These are phyloP conservation scores for Ophioderma brevispina DNA, from an alignment of 35 echinoderm and acorn worm genomes.

Conservation along the genomic window DNA sequence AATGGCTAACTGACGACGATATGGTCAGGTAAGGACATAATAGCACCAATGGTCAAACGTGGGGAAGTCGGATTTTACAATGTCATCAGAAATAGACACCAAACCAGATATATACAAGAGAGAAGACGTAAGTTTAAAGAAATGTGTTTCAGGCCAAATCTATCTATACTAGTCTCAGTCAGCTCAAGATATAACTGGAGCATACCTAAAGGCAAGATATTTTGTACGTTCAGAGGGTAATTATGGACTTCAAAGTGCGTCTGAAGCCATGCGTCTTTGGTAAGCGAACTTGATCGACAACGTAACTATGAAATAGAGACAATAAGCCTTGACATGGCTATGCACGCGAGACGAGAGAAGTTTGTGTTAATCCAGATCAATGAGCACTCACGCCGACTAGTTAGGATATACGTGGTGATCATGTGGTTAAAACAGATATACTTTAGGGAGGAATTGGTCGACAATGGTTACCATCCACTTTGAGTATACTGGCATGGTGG, in stretches of 20 bases:
- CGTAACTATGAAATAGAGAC: conserved; percentile 81
- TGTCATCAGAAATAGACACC: conserved; percentile 79
- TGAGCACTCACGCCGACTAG: conserved; percentile 77
- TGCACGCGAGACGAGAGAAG: conserved; percentile 70
- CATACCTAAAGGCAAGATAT: conserved; percentile 23
- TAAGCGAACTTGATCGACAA: conserved; percentile 94
- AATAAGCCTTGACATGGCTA: conserved; percentile 82
- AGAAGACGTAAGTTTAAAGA: conserved; percentile 91
- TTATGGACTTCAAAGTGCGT: conserved; percentile 81
- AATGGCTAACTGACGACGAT: conserved; percentile 86
- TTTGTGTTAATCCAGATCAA: conserved; percentile 82
- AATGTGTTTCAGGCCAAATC: conserved; percentile 79
- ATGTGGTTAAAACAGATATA: conserved; percentile 98
- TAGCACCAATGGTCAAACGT: conserved; percentile 81
- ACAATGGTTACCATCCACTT: conserved; percentile 92
- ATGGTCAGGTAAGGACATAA: conserved; percentile 77
- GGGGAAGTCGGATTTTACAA: conserved; percentile 80
- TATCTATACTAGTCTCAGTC: conserved; percentile 80
- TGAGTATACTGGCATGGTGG: conserved; percentile 71
- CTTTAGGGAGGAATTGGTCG: conserved; percentile 82
- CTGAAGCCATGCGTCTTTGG: conserved; percentile 85
- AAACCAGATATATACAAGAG: conserved; percentile 74
- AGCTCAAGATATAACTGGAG: conserved; percentile 64
- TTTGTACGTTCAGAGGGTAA: not conserved
- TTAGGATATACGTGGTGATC: conserved; percentile 91